These are phyloP conservation scores for Cercocebus atys DNA, from an alignment of 2,113 vertebrate species.

Conservation along the genomic window DNA sequence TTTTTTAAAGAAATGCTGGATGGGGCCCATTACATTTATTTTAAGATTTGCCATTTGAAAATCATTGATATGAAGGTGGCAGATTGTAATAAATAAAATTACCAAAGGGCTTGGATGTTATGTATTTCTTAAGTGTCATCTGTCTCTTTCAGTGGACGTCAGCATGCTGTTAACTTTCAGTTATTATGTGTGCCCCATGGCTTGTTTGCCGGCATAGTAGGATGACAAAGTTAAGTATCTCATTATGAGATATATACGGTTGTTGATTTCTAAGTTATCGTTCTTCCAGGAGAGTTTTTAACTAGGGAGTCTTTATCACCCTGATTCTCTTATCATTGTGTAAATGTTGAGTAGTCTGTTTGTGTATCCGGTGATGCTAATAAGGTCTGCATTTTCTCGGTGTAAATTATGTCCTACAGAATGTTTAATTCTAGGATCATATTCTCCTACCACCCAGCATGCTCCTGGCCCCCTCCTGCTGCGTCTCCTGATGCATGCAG, in stretches of 20 bases:
- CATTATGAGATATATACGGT: background rate
- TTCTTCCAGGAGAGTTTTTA: constrained; percentile 39
- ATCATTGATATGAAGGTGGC: background rate
- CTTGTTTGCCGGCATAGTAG: background rate
- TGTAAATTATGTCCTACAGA: background rate
- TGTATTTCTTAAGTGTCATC: background rate
- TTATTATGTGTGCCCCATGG: background rate
- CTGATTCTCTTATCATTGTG: background rate
- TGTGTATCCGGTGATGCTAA: background rate
- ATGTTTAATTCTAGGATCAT: background rate
- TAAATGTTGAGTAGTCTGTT: constrained; percentile 25
- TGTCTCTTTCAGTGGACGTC: background rate
- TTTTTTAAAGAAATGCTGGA: background rate
- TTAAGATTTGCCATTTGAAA: constrained; percentile 33
- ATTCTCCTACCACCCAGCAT: background rate
- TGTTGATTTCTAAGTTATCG: constrained; percentile 31
- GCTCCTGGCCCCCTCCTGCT: background rate
- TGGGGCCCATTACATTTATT: background rate
- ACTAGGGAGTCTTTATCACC: background rate
- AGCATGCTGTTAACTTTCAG: background rate
- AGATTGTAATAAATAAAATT: constrained; percentile 20
- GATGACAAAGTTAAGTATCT: background rate
- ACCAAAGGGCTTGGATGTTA: background rate
- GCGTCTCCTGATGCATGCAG: background rate
- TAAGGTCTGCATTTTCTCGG: constrained; percentile 15